These are phyloP conservation scores for Caenorhabditis japonica DNA, from an alignment of 2,888 invertebrate species.

Conservation along the genomic window DNA sequence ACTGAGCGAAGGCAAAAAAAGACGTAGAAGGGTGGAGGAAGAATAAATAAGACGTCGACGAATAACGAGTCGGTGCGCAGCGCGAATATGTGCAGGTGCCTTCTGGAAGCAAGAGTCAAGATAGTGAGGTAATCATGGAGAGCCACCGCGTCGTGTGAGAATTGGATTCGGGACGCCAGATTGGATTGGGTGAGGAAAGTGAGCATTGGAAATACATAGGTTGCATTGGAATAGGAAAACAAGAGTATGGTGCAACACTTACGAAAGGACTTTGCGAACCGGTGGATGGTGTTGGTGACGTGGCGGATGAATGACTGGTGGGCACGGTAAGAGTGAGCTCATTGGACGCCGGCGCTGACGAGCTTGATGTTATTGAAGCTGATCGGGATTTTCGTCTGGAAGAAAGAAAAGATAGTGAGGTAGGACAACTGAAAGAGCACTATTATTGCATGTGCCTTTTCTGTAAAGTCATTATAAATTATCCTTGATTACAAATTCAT, in stretches of 20 bases:
- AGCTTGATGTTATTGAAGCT: slow-evolving; percentile 44
- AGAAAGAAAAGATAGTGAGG: neutral
- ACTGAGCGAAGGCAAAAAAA: neutral
- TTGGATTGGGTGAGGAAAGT: slow-evolving; percentile 7
- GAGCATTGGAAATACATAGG: slow-evolving; percentile 10
- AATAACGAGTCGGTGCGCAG: too few species aligned
- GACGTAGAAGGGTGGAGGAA: neutral
- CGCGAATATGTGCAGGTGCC: slow-evolving; percentile 47
- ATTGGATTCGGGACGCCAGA: slow-evolving; percentile 15
- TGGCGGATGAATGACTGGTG: slow-evolving; percentile 6
- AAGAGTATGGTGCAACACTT: slow-evolving; percentile 6
- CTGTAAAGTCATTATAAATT: too few species aligned
- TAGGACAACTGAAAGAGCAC: neutral
- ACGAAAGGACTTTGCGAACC: slow-evolving; percentile 29
- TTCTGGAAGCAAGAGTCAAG: slow-evolving; percentile 30
- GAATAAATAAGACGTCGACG: slow-evolving; percentile 16
- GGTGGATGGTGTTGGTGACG: slow-evolving; percentile 49
- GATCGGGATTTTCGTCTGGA: slow-evolving; percentile 46
- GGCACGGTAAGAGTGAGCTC: slow-evolving; percentile 45
- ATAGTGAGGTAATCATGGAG: slow-evolving; percentile 15
- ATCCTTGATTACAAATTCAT: too few species aligned
- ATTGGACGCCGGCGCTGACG: slow-evolving; percentile 37
- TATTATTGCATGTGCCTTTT: too few species aligned
- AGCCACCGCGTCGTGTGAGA: slow-evolving; percentile 13
- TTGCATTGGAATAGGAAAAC: neutral